These are phyloP conservation scores for Andrena haemorrhoa DNA, from an alignment of 2,888 invertebrate genomes.

Conservation along the genomic window DNA sequence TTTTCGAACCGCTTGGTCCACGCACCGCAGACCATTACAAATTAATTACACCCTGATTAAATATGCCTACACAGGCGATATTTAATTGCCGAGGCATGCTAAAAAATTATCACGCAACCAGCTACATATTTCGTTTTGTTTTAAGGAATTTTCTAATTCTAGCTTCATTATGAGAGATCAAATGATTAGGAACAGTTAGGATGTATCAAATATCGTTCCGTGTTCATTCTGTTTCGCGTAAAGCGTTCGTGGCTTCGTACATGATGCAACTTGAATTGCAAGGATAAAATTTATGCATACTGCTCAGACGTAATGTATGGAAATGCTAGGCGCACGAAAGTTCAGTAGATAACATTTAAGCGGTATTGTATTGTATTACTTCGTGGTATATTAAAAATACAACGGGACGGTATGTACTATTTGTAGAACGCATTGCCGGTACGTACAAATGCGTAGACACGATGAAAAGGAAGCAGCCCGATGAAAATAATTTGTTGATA, in stretches of 20 bases:
- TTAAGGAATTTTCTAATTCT: neutral
- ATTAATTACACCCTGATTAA: neutral
- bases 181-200: too few relatives aligned
- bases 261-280: neutral
- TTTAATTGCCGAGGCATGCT: neutral
- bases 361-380: neutral
- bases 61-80: neutral
- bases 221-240: too few relatives aligned
- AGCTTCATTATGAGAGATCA: too few relatives aligned
- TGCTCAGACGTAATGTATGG: conserved; percentile 2
- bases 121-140: too few relatives aligned
- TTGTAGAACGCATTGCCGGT: neutral
- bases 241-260: neutral
- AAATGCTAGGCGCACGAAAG: neutral
- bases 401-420: neutral
- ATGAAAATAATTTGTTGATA: conserved; percentile 13
- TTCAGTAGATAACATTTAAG: conserved; percentile 7
- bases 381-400: conserved; percentile 15
- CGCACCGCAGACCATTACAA: neutral
- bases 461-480: neutral
- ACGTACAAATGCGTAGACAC: neutral
- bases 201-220: too few relatives aligned
- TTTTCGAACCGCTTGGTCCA: neutral
- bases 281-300: neutral
- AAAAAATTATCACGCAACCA: neutral